These are phyloP conservation scores for Platerodrilus igneus DNA, from an alignment of 2,888 invertebrate species.

Conservation along the genomic window DNA sequence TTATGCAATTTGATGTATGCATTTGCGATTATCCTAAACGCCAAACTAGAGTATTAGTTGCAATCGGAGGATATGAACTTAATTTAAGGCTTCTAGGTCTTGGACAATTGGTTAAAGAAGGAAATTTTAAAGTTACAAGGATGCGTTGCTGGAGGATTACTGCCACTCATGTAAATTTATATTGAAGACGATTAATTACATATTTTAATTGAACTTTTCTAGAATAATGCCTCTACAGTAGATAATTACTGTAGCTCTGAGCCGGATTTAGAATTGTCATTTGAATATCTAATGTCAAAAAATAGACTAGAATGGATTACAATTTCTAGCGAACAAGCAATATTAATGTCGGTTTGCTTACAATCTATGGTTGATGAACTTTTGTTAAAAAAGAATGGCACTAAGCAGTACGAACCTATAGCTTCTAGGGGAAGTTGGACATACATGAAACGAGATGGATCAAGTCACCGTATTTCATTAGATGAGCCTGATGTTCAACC, in stretches of 20 bases:
- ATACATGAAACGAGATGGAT: slow-evolving; percentile 70
- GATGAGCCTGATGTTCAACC: slow-evolving; percentile 38
- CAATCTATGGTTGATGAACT: slow-evolving; percentile 96
- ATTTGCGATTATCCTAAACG: slow-evolving; percentile 71
- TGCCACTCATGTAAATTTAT: slow-evolving; percentile 63
- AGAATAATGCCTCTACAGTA: slow-evolving; percentile 24
- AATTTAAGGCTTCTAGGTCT: slow-evolving; percentile 61
- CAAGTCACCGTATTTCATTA: slow-evolving; percentile 59
- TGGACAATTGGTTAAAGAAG: slow-evolving; percentile 67
- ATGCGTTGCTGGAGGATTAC: slow-evolving; percentile 98
- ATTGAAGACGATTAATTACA: neutral
- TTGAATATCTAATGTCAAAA: slow-evolving; percentile 90
- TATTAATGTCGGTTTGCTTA: slow-evolving; percentile 91
- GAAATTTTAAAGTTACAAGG: slow-evolving; percentile 87
- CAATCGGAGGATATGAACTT: slow-evolving; percentile 83
- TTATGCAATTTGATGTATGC: slow-evolving; percentile 73
- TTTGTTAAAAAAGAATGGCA: slow-evolving; percentile 65
- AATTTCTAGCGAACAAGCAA: slow-evolving; percentile 84
- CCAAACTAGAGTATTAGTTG: slow-evolving; percentile 64
- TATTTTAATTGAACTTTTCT: neutral
- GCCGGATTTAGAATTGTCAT: slow-evolving; percentile 76
- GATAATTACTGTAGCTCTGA: slow-evolving; percentile 33
- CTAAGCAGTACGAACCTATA: slow-evolving; percentile 43
- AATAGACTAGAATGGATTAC: slow-evolving; percentile 93
- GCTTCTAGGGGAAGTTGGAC: slow-evolving; percentile 56